Percentiles rank a stretch among this genome's conserved stretches.
Conservation (phyloP, 1,140 invertebrate genomes). For the Bilobella aurantiaca region DNA sequence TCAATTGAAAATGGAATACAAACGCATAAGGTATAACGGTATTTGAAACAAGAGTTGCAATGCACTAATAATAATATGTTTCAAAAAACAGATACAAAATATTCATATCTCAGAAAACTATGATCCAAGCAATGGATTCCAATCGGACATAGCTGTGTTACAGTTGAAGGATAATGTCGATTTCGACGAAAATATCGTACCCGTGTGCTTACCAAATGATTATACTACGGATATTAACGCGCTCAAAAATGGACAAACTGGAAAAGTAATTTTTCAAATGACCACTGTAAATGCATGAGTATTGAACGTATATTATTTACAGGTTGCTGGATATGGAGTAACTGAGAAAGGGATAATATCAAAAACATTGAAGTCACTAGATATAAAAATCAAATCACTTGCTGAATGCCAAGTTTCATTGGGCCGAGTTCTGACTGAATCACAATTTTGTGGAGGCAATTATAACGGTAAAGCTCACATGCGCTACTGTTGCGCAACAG, state of each 20-base stretch:
- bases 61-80: background rate
- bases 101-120: background rate
- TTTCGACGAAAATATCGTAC: background rate
- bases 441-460: slow-evolving; percentile 1
- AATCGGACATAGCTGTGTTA: background rate
- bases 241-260: background rate
- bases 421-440: background rate
- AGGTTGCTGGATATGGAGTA: background rate
- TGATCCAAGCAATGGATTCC: background rate
- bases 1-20: background rate
- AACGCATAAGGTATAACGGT: background rate
- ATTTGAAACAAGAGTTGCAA: background rate
- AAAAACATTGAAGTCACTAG: background rate
- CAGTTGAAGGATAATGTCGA: background rate
- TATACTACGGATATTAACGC: background rate
- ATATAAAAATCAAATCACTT: background rate
- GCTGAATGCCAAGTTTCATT: background rate
- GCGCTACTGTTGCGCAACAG: background rate
- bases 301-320: background rate
- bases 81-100: background rate
- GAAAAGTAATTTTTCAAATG: background rate
- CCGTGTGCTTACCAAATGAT: background rate
- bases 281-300: background rate
- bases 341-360: background rate
- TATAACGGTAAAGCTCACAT: background rate